phyloP scores from a whole-genome alignment of 2,113 vertebrate species.

The Pygoscelis antarcticus region DNA sequence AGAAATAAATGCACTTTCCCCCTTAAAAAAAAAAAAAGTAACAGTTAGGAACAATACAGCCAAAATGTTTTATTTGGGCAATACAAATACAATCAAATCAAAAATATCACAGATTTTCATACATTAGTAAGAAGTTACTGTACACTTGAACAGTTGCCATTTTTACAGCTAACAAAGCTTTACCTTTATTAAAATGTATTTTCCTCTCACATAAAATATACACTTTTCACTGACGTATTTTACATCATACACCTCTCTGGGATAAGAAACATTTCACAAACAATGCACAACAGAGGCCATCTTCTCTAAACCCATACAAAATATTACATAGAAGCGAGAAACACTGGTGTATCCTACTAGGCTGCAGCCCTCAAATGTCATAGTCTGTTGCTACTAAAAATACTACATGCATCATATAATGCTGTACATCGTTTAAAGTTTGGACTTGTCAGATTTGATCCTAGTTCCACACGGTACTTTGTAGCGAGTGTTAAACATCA shows the following conservation, averaged over 20 bases:
- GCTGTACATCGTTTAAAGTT: neutral
- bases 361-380: constrained; percentile 52
- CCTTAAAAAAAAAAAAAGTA: neutral
- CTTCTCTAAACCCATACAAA: constrained; percentile 54
- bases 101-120: constrained; percentile 71
- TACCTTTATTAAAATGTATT: constrained; percentile 75
- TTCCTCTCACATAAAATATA: constrained; percentile 73
- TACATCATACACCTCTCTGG: constrained; percentile 66
- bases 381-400: constrained; percentile 50
- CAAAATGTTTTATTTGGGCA: constrained; percentile 73
- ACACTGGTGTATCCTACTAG: constrained; percentile 51
- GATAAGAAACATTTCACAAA: constrained; percentile 65
- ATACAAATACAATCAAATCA: constrained; percentile 74
- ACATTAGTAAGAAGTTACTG: constrained; percentile 77
- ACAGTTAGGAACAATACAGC: constrained; percentile 60
- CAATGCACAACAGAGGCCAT: constrained; percentile 62
- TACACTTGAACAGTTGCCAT: constrained; percentile 70
- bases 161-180: constrained; percentile 72
- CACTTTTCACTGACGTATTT: constrained; percentile 72
- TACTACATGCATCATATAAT: constrained; percentile 40
- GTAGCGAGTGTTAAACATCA: neutral
- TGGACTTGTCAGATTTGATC: constrained; percentile 8
- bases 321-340: constrained; percentile 55
- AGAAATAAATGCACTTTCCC: neutral
- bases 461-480: neutral